phyloP scores from a whole-genome alignment of 2,888 invertebrate species.

The Dioctria rufipes region DNA sequence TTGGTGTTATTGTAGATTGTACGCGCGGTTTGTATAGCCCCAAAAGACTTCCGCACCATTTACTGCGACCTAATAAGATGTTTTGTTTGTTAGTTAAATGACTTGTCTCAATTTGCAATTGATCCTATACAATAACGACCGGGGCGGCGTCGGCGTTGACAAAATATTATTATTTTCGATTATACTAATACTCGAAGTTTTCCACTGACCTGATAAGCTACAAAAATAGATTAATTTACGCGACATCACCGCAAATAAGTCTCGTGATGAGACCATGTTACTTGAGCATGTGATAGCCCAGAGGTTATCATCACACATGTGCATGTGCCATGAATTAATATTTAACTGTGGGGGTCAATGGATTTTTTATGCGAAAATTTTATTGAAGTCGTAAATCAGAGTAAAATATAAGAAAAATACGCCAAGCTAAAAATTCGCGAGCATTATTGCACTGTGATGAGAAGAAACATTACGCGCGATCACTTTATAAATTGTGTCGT shows the following conservation, averaged over 20 bases:
- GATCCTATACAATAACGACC: background rate
- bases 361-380: too few relatives aligned
- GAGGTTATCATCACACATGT: background rate
- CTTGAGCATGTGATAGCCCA: background rate
- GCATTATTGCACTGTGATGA: too few relatives aligned
- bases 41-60: too few relatives aligned
- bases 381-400: too few relatives aligned
- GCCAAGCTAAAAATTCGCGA: too few relatives aligned
- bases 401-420: too few relatives aligned
- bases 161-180: background rate
- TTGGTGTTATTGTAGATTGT: too few relatives aligned
- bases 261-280: background rate
- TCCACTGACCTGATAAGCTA: slow-evolving; percentile 20
- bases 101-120: background rate
- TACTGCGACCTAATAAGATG: too few relatives aligned
- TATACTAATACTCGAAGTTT: background rate
- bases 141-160: background rate
- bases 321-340: background rate
- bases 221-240: background rate
- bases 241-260: slow-evolving; percentile 12
- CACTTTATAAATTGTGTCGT: too few relatives aligned
- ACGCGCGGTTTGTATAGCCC: too few relatives aligned
- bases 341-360: background rate
- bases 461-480: too few relatives aligned
- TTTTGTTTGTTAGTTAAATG: background rate